Conservation (phyloP, 2,797 vertebrate genomes). For the Fringilla coelebs region DNA sequence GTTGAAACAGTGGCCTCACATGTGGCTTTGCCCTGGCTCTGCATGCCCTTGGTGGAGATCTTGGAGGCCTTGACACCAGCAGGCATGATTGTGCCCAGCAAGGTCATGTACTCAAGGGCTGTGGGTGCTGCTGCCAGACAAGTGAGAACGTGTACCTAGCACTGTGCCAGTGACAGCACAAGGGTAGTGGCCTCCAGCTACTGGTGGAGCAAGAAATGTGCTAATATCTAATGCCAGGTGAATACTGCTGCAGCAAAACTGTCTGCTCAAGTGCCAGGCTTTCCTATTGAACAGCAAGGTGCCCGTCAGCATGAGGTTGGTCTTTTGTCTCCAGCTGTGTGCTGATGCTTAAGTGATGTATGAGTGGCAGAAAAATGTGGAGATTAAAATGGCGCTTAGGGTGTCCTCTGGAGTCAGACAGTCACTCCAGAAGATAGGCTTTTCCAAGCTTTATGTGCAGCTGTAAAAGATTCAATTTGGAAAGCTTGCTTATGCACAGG, state of each 20-base stretch:
- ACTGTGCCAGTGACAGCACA: accelerated
- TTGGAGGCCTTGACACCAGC: accelerated
- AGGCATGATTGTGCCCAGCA: accelerated
- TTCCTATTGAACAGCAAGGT: background rate
- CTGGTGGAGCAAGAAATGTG: background rate
- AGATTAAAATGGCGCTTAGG: background rate
- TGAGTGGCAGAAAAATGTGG: background rate
- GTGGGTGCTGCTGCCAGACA: background rate
- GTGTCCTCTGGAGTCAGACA: background rate
- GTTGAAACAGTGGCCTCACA: accelerated
- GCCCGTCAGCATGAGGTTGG: background rate
- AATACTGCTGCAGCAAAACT: background rate
- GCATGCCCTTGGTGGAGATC: background rate
- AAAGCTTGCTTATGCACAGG: background rate
- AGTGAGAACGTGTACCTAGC: background rate
- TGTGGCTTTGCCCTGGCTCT: background rate
- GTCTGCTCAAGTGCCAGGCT: background rate
- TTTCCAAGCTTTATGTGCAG: background rate
- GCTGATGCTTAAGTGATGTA: background rate
- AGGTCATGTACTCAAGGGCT: background rate
- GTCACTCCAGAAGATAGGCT: background rate
- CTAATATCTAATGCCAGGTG: background rate
- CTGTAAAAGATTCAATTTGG: background rate
- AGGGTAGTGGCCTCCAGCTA: background rate
- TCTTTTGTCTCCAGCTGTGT: background rate